phyloP scores from a whole-genome alignment of 2,888 invertebrate species.

The Taenaris catops region DNA sequence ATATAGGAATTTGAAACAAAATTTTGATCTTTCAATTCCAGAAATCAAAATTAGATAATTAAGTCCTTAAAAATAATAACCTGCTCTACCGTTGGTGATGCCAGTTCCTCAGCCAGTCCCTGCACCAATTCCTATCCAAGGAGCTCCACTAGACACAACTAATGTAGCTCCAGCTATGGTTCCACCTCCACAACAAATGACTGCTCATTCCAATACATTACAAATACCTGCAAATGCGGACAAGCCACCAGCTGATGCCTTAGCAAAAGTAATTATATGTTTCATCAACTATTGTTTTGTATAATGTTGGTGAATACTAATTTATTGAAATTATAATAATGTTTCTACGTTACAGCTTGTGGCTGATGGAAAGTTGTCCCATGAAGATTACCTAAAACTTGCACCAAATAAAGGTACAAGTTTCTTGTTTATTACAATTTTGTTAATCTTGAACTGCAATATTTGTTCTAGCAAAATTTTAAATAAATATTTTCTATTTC shows the following conservation, averaged over 20 bases:
- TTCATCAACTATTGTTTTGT: slow-evolving; percentile 4
- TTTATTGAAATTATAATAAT: slow-evolving; percentile 7
- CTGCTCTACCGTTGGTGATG: slow-evolving; percentile 18
- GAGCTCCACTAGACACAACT: slow-evolving; percentile 18
- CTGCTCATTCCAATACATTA: slow-evolving; percentile 23
- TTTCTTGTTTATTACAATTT: neutral
- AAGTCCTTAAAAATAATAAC: too few species aligned
- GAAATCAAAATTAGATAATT: too few species aligned
- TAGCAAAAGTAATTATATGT: slow-evolving; percentile 61
- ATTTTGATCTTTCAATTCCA: too few species aligned
- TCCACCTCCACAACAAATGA: slow-evolving; percentile 34
- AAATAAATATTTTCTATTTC: slow-evolving; percentile 11
- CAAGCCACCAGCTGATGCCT: slow-evolving; percentile 48
- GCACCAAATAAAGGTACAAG: slow-evolving; percentile 62
- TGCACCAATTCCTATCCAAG: slow-evolving; percentile 23
- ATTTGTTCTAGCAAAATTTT: neutral
- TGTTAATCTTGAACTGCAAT: neutral
- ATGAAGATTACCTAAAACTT: slow-evolving; percentile 66
- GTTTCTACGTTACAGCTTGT: slow-evolving; percentile 58
- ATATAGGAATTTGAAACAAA: too few species aligned
- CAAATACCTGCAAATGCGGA: slow-evolving; percentile 1
- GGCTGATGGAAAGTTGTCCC: slow-evolving; percentile 66
- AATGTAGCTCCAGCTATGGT: slow-evolving; percentile 30
- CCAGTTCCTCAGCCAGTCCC: slow-evolving; percentile 37
- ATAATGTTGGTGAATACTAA: too few species aligned